Base-by-base conservation (phyloP, 2,888 invertebrate species). In the Quadroppia sp. region DNA sequence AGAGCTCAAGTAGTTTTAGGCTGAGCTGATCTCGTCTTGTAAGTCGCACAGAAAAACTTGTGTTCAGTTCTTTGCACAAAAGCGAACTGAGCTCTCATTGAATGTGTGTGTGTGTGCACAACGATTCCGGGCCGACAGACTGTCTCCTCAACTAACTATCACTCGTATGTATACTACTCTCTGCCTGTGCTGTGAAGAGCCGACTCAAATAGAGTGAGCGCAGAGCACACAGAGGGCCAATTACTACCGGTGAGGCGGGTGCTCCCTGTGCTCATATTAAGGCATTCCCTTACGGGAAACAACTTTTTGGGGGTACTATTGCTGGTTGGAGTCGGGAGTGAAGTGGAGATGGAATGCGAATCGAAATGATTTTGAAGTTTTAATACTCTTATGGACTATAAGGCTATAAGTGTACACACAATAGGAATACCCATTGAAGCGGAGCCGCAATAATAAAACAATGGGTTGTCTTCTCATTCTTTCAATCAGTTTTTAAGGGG, bases 171-270 rank as follows among this genome's bases (percentile, higher is more conserved):
- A 40, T 64, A 28, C 28, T 53, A 59, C 61, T 64, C 36, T n/a
- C 15, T 36, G 36, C 13, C 61, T 17, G 20, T 42, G 20, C 11
- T 36, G 25, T 20, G 25, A 69, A 69, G 69, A 69, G 69, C 69
- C 69, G 69, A 69, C 69, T 9, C 69, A 45, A 69, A 42, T 64
- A 42, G 20, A 45, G 69, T n/a, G 61, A n/a, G 20, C 1, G n/a
- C 13, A 32, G 59, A 61, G 30, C 1, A 32, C 67, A 7, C 69
- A 42, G 42, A 69, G 69, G 69, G 69, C 69, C 69, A 69, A 69
- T 69, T 69, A 69, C 69, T 69, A 69, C 69, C 69, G 69, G 40
- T 20, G 25, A 69, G 69, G 69, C 69, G 69, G 69, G 69, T 45
- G 69, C 69, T 69, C 11, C 36, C 36, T 7, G 23, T 25, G 53